A percentile compares a stretch with the other conserved stretches of the same genome.
These are phyloP conservation scores for Andricus curvator DNA, from an alignment of 2,888 invertebrate genomes.

Conservation along the genomic window DNA sequence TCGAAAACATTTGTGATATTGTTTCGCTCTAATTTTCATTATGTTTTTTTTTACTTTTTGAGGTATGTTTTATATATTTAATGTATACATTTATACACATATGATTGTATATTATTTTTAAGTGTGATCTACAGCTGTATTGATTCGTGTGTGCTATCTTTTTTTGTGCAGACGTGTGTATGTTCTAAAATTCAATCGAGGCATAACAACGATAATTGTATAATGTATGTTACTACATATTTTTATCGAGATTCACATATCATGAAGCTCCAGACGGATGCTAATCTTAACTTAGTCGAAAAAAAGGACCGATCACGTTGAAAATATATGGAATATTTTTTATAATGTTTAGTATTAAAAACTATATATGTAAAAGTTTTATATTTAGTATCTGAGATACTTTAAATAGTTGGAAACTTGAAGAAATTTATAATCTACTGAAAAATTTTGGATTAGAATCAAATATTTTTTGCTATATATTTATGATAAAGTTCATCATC, in stretches of 20 bases:
- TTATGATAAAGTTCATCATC: neutral
- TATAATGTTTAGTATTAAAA: neutral
- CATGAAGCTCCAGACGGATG: neutral
- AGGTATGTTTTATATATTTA: constrained; percentile 8
- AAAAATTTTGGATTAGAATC: neutral
- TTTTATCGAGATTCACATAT: constrained; percentile 17
- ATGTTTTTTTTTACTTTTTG: constrained; percentile 17
- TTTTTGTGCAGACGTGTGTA: neutral
- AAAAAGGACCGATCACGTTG: neutral
- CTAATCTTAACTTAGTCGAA: neutral
- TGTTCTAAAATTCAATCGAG: neutral
- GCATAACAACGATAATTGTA: neutral
- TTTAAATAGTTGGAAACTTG: neutral
- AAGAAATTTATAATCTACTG: neutral
- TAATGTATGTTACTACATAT: neutral
- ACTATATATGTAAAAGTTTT: no score
- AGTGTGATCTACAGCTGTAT: neutral
- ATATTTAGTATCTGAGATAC: no score
- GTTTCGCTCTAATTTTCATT: neutral
- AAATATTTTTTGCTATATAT: neutral
- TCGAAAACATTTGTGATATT: constrained; percentile 17
- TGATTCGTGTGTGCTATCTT: neutral
- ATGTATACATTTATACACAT: neutral
- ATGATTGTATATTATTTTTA: constrained; percentile 11
- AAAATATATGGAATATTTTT: neutral